A percentile compares a stretch with the other conserved stretches of the same genome.
These are phyloP conservation scores for Ptilodon capucinus DNA, from an alignment of 2,888 invertebrate genomes.

Conservation along the genomic window DNA sequence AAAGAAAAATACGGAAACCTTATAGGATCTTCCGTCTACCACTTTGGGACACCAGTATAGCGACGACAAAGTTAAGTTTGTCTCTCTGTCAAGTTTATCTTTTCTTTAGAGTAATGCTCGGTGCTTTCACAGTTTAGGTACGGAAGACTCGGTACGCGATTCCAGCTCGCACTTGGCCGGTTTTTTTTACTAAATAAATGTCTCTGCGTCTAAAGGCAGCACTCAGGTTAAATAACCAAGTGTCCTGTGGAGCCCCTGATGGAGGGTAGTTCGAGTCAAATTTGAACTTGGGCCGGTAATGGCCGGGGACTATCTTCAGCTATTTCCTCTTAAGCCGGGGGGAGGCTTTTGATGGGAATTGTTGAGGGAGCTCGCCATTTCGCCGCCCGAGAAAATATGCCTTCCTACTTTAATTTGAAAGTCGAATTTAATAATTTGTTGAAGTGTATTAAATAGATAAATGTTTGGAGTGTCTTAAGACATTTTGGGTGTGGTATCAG, in stretches of 20 bases:
- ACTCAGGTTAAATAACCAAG: slow-evolving; percentile 52
- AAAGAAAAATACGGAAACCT: no score
- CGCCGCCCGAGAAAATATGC: slow-evolving; percentile 28
- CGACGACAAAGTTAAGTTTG: no score
- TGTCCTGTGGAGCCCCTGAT: slow-evolving; percentile 28
- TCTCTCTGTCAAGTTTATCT: no score
- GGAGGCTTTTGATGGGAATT: slow-evolving; percentile 38
- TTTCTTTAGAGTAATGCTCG: no score
- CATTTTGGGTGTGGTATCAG: no score
- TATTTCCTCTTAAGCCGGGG: slow-evolving; percentile 38
- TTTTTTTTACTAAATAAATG: neutral
- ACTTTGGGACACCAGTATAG: no score
- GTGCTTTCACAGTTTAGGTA: no score
- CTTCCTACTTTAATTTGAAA: slow-evolving; percentile 31
- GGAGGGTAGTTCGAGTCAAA: slow-evolving; percentile 49
- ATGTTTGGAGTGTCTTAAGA: no score
- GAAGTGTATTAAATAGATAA: slow-evolving; percentile 15
- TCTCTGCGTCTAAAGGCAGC: slow-evolving; percentile 34
- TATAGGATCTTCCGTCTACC: no score
- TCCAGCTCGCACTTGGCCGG: no score
- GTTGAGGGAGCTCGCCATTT: slow-evolving; percentile 20
- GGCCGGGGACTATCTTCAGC: slow-evolving; percentile 42
- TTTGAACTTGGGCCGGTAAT: slow-evolving; percentile 51
- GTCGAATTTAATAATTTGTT: slow-evolving; percentile 27
- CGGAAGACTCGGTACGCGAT: no score